Base-by-base conservation (phyloP, 1,140 invertebrate species). In the Drosophila sproati region DNA sequence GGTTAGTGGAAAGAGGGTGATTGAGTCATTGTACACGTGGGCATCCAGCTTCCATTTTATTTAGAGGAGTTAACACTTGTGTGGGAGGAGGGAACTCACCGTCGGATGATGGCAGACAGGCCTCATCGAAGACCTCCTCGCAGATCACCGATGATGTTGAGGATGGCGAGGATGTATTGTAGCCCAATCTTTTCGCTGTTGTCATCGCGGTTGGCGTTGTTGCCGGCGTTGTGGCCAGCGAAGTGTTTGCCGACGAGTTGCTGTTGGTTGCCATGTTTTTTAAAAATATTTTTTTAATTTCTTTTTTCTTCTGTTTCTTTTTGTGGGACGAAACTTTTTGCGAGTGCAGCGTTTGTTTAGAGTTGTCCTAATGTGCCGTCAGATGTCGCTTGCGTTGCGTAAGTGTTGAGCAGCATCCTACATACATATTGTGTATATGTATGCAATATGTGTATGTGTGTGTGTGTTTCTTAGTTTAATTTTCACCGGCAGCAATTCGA, bases 41-140 rank as follows among this genome's bases (percentile, higher is more conserved):
- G 20, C 20, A 0, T 20, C 20, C 20, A 20, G 20, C 20, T 20
- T 20, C 20, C 20, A 20, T 20, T 20, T 20, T 20, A 20, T 20
- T 0, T 20, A 12, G 12, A 12, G 12, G 12, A 37, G 35, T 37
- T 4, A 37, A 37, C 0, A 41, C 51, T 12, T 12, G 12, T 12
- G 12, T 0, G 12, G 12, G 12, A 12, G 12, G 12, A 12, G 12
- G 12, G 12, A 12, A 80, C 93, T 92, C 93, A 97, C 96, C 96
- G 93, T 96, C 95, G 69, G 95, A 94, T 12, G 96, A 96, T 59
- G 96, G 96, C 87, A 95, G 94, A 82, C 96, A 96, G 63, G 95
- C 94, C 93, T 96, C 96, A 92, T 97, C 96, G 92, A 97, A 97
- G 59, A 97, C 94, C 93, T 97, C 96, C 92, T 96, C 94, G 93